phyloP scores from a whole-genome alignment of 1,140 invertebrate species.

The Orchestia grillus region DNA sequence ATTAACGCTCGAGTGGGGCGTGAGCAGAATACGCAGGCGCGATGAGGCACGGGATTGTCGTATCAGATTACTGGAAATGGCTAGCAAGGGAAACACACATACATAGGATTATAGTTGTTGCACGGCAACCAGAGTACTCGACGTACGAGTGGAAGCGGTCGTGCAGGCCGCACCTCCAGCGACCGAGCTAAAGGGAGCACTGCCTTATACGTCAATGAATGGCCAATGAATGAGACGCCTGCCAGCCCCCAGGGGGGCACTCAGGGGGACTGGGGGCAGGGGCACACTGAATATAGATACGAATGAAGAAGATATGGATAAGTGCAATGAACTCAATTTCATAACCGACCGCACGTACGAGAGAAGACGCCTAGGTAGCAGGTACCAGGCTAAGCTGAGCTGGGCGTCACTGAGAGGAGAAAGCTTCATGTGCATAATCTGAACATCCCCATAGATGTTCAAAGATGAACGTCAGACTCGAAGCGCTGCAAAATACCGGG shows the following conservation, averaged over 20 bases:
- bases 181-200: not conserved
- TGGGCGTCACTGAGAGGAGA: not conserved
- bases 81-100: not conserved
- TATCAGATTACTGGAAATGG: not conserved
- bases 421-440: not conserved
- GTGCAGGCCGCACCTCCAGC: constrained; percentile 12
- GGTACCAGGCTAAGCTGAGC: not conserved
- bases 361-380: not conserved
- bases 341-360: not conserved
- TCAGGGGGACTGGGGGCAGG: not conserved
- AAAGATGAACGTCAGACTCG: not conserved
- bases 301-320: not conserved
- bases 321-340: not conserved
- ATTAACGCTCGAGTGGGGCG: not conserved
- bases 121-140: not conserved
- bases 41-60: not conserved
- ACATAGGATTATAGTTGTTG: not conserved
- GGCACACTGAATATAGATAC: not conserved
- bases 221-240: constrained; percentile 47
- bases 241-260: not conserved
- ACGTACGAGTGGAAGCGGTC: not conserved
- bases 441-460: not conserved
- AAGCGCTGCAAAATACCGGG: not conserved
- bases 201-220: constrained; percentile 51
- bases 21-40: not conserved